Conservation (phyloP, 2,797 vertebrate species). For the Squalus acanthias region DNA sequence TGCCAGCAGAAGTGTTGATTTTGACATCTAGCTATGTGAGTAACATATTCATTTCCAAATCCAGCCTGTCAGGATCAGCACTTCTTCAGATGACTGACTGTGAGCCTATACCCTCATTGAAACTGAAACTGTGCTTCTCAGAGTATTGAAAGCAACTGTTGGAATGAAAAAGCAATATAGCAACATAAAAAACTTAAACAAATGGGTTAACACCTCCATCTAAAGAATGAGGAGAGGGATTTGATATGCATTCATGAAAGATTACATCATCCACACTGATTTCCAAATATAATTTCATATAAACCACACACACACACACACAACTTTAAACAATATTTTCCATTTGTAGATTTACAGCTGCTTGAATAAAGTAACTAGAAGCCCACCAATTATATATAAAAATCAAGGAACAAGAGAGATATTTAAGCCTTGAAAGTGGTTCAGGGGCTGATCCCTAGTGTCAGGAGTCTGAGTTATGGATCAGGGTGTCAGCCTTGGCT, state of each 20-base stretch:
- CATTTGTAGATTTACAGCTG: not conserved
- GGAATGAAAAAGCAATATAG: not conserved
- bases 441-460: not conserved
- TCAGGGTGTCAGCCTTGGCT: not conserved
- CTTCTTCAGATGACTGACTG: not conserved
- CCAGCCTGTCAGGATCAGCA: not conserved
- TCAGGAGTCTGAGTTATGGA: not conserved
- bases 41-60: not conserved
- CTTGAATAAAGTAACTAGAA: not conserved
- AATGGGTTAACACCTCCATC: not conserved
- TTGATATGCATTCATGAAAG: not conserved
- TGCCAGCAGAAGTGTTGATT: not conserved
- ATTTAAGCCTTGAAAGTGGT: not conserved
- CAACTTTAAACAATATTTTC: not conserved
- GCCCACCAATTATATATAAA: not conserved
- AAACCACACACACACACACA: not conserved
- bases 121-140: not conserved
- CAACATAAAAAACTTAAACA: not conserved
- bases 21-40: conserved; percentile 2
- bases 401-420: not conserved
- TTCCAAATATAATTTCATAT: not conserved
- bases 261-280: not conserved
- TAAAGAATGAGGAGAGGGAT: not conserved
- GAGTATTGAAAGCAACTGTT: not conserved
- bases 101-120: not conserved